Base-by-base conservation (phyloP, 2,113 vertebrate genomes). In the Hemiprocne comata region DNA sequence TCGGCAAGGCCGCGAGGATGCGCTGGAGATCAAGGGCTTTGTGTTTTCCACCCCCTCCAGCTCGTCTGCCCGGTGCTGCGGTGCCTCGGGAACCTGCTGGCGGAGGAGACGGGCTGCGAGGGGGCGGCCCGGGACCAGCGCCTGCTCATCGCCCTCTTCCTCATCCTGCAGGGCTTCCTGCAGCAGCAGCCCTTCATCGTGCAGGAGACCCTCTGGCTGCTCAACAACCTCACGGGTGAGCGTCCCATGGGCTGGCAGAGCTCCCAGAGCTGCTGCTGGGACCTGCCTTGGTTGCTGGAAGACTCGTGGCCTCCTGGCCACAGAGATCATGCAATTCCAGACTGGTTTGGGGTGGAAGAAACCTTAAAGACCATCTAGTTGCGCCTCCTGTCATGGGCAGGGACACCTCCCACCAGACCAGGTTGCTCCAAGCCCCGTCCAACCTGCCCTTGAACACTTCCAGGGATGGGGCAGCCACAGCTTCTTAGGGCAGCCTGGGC, bases 221-320 rank as follows among this genome's bases (percentile, higher is more conserved):
- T 99, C 79, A 99, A 99, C 96, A 99, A 99, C 96, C 98, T 99
- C 87, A 99, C 99, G 15, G 99, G 99, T 99, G 96, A 67, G 81
- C 3, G 17, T 48, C 50, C 50, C 5, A 11, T 33, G 40, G 67
- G 46, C 21, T 54, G 54, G 5, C 2, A 24, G 65, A 67, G 36
- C 42, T 69, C 82, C 42, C 1, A 2, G 53, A 24, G 46, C 55
- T 48, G 2, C 70, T 42, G 89, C 93, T 2, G 1, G n/a, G 18
- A 65, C 51, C n/a, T 4, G 1, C 64, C 36, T 31, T 1, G 0
- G 11, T 3, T 6, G 17, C 38, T 33, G 21, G 23, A 18, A 42
- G 51, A 7, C 14, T 44, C 4, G 19, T 6, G 46, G 70, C 1
- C 1, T 17, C 31, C 31, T 13, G 11, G 7, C 28, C 46, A 8